Evolutionary conservation across 2,113 vertebrate species (phyloP).

Genomic region (Poeciliopsis occidentalis): DNA sequence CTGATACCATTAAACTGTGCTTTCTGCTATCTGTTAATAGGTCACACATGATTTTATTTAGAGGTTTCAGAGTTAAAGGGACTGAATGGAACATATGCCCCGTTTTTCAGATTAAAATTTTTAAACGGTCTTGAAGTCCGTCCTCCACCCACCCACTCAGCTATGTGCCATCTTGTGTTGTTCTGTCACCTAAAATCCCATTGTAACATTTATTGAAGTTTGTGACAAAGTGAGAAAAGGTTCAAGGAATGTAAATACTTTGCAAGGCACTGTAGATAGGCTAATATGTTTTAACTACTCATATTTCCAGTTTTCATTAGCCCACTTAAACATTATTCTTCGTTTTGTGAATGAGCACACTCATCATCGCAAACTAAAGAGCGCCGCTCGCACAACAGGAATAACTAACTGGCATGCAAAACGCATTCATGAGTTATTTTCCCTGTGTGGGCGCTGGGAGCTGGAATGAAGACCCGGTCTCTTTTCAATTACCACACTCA

Average conservation of each 20-base stretch:
- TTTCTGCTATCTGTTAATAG: too few relatives aligned
- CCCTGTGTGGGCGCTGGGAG: slow-evolving; percentile 49
- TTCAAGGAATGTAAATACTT: slow-evolving; percentile 4
- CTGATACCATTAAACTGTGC: too few relatives aligned
- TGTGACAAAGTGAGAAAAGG: not conserved
- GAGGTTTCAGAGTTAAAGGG: too few relatives aligned
- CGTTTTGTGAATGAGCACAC: slow-evolving; percentile 49
- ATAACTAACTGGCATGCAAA: slow-evolving; percentile 49
- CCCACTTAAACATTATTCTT: slow-evolving; percentile 63
- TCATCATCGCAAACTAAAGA: slow-evolving; percentile 25
- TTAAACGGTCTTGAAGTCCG: too few relatives aligned
- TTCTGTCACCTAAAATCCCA: too few relatives aligned
- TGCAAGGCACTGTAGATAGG: slow-evolving; percentile 42
- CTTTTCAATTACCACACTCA: slow-evolving; percentile 79
- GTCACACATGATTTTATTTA: too few relatives aligned
- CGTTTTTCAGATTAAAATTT: too few relatives aligned
- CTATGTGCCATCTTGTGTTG: too few relatives aligned
- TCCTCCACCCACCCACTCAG: too few relatives aligned
- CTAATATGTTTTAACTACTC: slow-evolving; percentile 77
- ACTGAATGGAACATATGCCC: too few relatives aligned
- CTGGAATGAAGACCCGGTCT: slow-evolving; percentile 67
- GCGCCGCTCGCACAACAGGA: slow-evolving; percentile 61
- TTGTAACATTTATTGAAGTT: too few relatives aligned
- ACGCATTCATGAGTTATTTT: slow-evolving; percentile 73
- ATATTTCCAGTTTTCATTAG: slow-evolving; percentile 63